These are phyloP conservation scores for Trachelus troglodyta DNA, from an alignment of 2,888 invertebrate species.

Conservation along the genomic window DNA sequence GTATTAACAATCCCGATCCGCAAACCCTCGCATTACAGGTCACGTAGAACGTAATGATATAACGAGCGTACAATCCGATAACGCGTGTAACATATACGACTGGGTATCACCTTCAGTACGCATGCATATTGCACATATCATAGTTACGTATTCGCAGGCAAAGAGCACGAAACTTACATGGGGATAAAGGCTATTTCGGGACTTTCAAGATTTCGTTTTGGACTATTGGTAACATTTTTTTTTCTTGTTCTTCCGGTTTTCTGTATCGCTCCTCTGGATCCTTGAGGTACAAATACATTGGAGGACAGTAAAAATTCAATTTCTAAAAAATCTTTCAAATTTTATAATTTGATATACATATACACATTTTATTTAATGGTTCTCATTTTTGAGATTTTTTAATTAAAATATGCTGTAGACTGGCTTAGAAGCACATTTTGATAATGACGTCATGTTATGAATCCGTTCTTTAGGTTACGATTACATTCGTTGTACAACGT, in stretches of 20 bases:
- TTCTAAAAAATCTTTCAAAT: background rate
- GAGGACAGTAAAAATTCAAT: background rate
- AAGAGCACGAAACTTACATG: background rate
- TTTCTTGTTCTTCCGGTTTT: background rate
- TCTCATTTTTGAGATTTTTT: too few relatives aligned
- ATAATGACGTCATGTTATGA: background rate
- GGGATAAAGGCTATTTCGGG: background rate
- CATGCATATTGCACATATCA: background rate
- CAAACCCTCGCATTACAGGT: conserved; percentile 21
- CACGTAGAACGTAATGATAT: conserved; percentile 28
- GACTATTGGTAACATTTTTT: background rate
- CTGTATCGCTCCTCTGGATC: background rate
- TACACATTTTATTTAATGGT: too few relatives aligned
- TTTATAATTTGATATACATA: too few relatives aligned
- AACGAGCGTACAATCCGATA: background rate
- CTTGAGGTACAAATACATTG: background rate
- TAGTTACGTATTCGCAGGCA: background rate
- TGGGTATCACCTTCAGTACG: background rate
- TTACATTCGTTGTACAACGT: background rate
- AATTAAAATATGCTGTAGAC: too few relatives aligned
- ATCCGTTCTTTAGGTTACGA: background rate
- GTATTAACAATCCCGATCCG: conserved; percentile 36
- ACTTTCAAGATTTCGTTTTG: background rate
- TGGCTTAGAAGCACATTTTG: too few relatives aligned
- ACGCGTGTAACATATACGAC: background rate